Conservation (phyloP, 1,140 invertebrate species). For the Berghia stephanieae region DNA sequence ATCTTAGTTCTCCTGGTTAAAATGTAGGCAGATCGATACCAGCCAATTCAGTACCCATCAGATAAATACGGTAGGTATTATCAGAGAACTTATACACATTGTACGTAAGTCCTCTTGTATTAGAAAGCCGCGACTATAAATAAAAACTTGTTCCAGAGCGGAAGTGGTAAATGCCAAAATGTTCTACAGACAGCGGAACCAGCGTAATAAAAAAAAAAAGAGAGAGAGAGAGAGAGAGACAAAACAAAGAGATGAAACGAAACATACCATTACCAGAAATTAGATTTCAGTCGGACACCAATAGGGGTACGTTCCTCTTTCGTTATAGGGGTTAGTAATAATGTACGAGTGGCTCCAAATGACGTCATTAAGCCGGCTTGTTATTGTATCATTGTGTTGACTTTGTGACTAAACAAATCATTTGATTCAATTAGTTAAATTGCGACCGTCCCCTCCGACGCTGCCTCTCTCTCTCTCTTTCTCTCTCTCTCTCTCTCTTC, state of each 20-base stretch:
- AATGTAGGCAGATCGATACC: no score
- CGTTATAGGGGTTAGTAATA: background rate
- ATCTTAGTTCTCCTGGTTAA: no score
- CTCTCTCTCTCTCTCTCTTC: background rate
- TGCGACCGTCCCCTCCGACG: background rate
- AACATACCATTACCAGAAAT: no score
- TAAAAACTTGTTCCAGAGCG: background rate
- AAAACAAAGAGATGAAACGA: no score
- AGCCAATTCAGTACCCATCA: no score
- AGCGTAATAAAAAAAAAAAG: background rate
- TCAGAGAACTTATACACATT: no score
- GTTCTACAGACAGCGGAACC: background rate
- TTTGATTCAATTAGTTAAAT: background rate
- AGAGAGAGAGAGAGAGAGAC: background rate
- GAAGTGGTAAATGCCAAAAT: background rate
- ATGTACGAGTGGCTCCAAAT: background rate
- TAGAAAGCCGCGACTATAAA: background rate
- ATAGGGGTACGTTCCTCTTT: no score
- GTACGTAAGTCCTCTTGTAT: background rate
- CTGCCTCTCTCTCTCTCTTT: background rate
- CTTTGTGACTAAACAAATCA: background rate
- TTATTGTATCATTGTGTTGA: background rate
- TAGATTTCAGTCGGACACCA: no score
- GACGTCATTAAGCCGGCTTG: background rate
- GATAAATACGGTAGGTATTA: no score